A percentile compares a stretch with the other conserved stretches of the same genome.
Conservation (phyloP, 2,113 vertebrate genomes). For the Thunnus thynnus region DNA sequence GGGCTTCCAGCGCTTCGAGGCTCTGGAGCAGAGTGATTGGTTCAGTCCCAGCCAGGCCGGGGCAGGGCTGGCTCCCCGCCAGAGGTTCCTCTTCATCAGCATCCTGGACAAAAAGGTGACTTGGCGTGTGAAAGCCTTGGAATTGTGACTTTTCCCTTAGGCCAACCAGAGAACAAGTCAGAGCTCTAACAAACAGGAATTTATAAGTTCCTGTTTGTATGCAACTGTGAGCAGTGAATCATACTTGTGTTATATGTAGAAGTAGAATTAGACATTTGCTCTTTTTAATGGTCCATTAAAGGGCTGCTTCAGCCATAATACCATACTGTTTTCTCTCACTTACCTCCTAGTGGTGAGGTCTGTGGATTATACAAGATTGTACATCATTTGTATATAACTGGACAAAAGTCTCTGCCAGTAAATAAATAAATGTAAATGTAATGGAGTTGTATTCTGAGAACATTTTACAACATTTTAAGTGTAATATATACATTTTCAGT, state of each 20-base stretch:
- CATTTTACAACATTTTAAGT: too few species aligned
- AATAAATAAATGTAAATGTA: too few species aligned
- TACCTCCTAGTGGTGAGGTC: not conserved
- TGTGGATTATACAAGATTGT: too few species aligned
- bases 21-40: slow-evolving; percentile 88
- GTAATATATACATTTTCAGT: too few species aligned
- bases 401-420: too few species aligned
- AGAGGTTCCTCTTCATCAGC: slow-evolving; percentile 91
- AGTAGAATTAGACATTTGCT: not conserved
- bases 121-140: not conserved
- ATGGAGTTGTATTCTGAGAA: too few species aligned
- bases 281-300: not conserved
- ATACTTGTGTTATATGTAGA: not conserved
- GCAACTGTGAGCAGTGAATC: not conserved
- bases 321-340: too few species aligned
- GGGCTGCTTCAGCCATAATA: too few species aligned
- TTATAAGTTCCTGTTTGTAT: not conserved
- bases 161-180: not conserved
- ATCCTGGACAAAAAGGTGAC: slow-evolving; percentile 93
- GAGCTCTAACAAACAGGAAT: not conserved
- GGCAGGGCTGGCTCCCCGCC: slow-evolving; percentile 88
- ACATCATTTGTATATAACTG: too few species aligned
- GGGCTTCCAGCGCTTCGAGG: slow-evolving; percentile 94
- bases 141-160: not conserved
- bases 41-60: slow-evolving; percentile 72